Conservation (phyloP, 2,888 invertebrate species). For the Philereme vetulata region DNA sequence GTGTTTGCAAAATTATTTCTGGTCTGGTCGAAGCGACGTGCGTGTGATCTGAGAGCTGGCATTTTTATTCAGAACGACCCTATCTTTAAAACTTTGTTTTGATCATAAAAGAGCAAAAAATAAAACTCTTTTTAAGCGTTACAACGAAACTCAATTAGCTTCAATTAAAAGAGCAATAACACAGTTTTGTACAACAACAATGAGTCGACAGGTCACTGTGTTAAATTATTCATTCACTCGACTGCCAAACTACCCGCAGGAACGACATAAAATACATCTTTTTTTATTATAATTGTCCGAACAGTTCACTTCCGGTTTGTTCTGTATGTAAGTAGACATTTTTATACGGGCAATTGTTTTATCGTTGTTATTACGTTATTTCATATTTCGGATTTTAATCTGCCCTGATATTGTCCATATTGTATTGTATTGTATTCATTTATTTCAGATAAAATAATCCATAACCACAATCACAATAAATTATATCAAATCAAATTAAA, state of each 20-base stretch:
- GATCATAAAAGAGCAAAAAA: background rate
- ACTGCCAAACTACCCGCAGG: background rate
- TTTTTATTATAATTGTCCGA: background rate
- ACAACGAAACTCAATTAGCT: background rate
- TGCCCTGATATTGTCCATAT: too few species aligned
- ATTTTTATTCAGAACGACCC: too few species aligned
- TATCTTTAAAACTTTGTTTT: background rate
- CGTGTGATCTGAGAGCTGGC: too few species aligned
- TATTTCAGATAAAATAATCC: too few species aligned
- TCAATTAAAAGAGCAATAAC: slow-evolving; percentile 2
- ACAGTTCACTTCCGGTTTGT: background rate
- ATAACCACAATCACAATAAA: too few species aligned
- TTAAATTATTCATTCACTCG: slow-evolving; percentile 3
- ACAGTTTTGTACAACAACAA: slow-evolving; percentile 6
- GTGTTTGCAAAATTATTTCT: too few species aligned
- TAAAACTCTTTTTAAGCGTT: slow-evolving; percentile 6
- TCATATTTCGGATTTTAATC: too few species aligned
- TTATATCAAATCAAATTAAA: too few species aligned
- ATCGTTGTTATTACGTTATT: too few species aligned
- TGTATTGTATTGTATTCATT: too few species aligned
- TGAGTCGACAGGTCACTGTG: slow-evolving; percentile 2
- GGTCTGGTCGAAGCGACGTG: too few species aligned
- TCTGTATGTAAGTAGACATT: background rate
- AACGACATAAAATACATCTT: background rate
- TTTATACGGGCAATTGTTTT: too few species aligned